Evolutionary conservation across 2,113 vertebrate genomes (phyloP).

Genomic region (Podocnemis expansa): DNA sequence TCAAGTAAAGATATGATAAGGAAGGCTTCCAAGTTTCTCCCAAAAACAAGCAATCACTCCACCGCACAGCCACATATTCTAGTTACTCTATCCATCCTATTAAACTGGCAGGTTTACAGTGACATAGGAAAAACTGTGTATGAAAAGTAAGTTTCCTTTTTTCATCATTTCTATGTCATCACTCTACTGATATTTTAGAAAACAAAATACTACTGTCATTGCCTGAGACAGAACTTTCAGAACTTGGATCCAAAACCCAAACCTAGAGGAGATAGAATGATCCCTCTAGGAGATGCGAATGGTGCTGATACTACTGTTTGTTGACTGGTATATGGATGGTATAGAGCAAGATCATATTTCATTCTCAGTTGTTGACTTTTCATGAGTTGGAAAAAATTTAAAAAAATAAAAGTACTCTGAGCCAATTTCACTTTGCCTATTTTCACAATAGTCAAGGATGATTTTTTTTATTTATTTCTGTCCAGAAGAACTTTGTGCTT

Average conservation of each 20-base stretch:
- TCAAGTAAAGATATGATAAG: neutral
- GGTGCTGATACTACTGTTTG: neutral
- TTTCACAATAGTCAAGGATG: neutral
- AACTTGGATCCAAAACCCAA: conserved; percentile 34
- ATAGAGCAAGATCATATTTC: neutral
- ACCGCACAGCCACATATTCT: fast-evolving
- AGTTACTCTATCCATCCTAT: neutral
- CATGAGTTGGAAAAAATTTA: neutral
- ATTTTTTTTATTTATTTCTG: neutral
- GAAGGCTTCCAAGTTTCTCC: neutral
- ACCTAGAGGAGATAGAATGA: neutral
- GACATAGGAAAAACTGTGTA: neutral
- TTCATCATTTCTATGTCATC: conserved; percentile 29
- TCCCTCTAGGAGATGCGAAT: neutral
- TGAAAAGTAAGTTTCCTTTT: conserved; percentile 22
- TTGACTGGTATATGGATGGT: neutral
- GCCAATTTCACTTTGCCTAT: neutral
- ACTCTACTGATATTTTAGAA: conserved; percentile 29
- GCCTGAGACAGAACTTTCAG: conserved; percentile 11
- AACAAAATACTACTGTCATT: conserved; percentile 26
- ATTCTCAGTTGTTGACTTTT: neutral
- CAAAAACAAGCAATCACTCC: neutral
- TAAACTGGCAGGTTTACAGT: conserved; percentile 10
- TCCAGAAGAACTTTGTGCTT: neutral
- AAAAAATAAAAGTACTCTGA: neutral